A percentile compares a stretch with the other conserved stretches of the same genome.
Conservation (phyloP, 2,797 vertebrate genomes). For the Falco novaeseelandiae region DNA sequence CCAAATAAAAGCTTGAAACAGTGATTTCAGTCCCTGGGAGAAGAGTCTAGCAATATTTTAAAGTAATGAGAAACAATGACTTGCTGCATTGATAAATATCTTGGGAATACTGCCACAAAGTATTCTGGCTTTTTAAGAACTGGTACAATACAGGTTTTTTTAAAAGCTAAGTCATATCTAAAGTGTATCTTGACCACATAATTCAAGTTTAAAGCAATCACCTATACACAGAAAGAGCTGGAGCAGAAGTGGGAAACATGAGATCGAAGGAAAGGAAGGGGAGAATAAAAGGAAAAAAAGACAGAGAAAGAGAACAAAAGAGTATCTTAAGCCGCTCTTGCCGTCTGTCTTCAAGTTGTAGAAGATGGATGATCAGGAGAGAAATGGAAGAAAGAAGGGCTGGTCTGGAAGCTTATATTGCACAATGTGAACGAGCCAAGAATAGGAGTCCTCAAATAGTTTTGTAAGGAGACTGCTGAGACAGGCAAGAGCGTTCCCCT, state of each 20-base stretch:
- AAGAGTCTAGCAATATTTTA: neutral
- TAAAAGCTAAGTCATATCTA: neutral
- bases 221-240: neutral
- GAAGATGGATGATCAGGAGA: neutral
- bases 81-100: neutral
- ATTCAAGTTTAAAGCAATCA: neutral
- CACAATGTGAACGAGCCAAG: neutral
- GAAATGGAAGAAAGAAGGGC: neutral
- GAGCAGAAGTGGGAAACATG: neutral
- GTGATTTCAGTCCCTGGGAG: neutral
- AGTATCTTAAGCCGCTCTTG: neutral
- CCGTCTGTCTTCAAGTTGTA: neutral
- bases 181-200: neutral
- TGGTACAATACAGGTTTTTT: neutral
- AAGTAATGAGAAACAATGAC: neutral
- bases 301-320: neutral
- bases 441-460: neutral
- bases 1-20: conserved; percentile 2
- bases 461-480: neutral
- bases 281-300: neutral
- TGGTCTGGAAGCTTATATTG: neutral
- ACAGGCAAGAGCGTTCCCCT: neutral
- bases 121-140: neutral
- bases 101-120: neutral
- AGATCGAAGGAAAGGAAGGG: neutral